Percentiles rank a stretch among this genome's conserved stretches.
phyloP scores from a whole-genome alignment of 2,797 vertebrate genomes.

The Enoplosus armatus region DNA sequence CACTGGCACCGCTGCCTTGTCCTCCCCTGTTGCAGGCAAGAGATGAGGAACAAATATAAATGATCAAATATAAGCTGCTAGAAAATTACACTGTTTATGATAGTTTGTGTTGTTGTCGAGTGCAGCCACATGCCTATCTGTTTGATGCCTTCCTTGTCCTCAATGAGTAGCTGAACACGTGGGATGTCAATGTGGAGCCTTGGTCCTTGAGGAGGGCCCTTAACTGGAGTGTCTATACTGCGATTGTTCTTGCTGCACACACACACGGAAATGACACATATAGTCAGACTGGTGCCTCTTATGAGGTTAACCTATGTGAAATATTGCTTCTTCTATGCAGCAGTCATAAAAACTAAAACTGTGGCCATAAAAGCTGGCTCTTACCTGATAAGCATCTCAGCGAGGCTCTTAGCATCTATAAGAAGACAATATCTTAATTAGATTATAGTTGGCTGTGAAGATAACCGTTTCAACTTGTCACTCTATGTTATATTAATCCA shows the following conservation, averaged over 20 bases:
- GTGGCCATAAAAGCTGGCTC: constrained; percentile 37
- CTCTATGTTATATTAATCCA: constrained; percentile 18
- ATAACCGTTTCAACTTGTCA: constrained; percentile 45
- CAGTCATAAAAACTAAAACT: background rate
- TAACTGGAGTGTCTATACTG: constrained; percentile 98
- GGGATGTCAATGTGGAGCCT: constrained; percentile 98
- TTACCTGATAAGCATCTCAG: constrained; percentile 99
- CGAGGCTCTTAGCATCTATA: constrained; percentile 98
- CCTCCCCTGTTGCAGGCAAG: constrained; percentile 87
- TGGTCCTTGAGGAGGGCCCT: constrained; percentile 96
- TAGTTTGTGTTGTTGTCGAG: background rate
- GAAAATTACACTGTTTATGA: background rate
- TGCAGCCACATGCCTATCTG: constrained; percentile 89
- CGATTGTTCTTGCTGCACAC: constrained; percentile 96
- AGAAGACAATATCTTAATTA: constrained; percentile 62
- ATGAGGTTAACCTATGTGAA: background rate
- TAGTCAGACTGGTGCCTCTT: background rate
- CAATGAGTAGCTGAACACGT: constrained; percentile 97
- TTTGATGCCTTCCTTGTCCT: constrained; percentile 99
- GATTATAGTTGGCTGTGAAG: constrained; percentile 30
- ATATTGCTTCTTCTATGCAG: background rate
- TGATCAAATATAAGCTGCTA: background rate
- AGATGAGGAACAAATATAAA: background rate
- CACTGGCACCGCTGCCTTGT: constrained; percentile 96
- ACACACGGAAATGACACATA: constrained; percentile 43